Evolutionary conservation across 2,113 vertebrate species (phyloP).

Genomic region (Periophthalmodon schlosseri): DNA sequence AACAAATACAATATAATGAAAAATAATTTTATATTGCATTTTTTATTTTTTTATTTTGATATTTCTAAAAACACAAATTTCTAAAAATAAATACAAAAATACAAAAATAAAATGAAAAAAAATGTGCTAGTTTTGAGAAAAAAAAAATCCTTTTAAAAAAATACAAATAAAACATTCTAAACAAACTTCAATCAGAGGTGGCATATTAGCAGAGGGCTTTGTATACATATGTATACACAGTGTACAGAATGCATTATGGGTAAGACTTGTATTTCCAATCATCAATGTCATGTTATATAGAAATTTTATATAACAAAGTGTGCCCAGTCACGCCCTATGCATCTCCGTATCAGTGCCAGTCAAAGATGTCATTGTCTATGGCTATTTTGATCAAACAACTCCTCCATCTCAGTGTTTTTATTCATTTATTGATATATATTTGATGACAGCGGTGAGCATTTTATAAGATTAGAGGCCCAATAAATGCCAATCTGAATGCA

Average conservation of each 20-base stretch:
- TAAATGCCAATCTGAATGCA: slow-evolving; percentile 3
- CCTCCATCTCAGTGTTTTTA: not conserved
- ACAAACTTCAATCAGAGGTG: not conserved
- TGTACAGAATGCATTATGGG: not conserved
- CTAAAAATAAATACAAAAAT: no score
- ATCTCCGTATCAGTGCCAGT: not conserved
- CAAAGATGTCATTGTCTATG: not conserved
- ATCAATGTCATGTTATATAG: not conserved
- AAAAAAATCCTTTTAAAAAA: no score
- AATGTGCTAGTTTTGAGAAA: no score
- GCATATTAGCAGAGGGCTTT: not conserved
- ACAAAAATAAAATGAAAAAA: no score
- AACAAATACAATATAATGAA: not conserved
- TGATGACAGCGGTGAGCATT: not conserved
- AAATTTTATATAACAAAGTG: not conserved
- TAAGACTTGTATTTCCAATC: not conserved
- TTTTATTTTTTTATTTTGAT: no score
- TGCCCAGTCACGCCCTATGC: not conserved
- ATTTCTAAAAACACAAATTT: no score
- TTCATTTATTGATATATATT: slow-evolving; percentile 8
- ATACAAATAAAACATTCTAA: no score
- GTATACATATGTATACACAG: not conserved
- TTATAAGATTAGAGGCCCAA: slow-evolving; percentile 2
- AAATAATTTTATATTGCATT: no score
- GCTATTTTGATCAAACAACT: not conserved